These are phyloP conservation scores for Papilio protenor DNA, from an alignment of 2,888 invertebrate species.

Conservation along the genomic window DNA sequence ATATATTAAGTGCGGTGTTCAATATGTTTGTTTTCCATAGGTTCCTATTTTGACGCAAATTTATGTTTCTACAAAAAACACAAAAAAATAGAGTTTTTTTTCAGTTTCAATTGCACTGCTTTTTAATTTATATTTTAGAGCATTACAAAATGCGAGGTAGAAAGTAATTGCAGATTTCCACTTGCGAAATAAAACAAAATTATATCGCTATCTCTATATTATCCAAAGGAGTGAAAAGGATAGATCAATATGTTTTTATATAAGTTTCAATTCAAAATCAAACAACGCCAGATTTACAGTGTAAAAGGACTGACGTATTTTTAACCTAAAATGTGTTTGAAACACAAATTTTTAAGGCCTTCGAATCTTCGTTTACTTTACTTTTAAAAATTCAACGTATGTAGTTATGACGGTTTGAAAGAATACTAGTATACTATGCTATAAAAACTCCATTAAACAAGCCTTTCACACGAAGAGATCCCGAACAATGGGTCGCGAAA, in stretches of 20 bases:
- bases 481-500: constrained; percentile 24
- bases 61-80: too few species aligned
- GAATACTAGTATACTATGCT: constrained; percentile 9
- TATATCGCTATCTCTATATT: background rate
- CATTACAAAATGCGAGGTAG: too few species aligned
- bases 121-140: background rate
- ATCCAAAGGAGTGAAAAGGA: too few species aligned
- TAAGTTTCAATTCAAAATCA: too few species aligned
- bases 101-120: too few species aligned
- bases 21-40: background rate
- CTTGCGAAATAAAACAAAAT: background rate
- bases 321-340: too few species aligned
- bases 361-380: background rate
- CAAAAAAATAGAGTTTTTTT: too few species aligned
- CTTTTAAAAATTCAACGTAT: background rate
- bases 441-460: constrained; percentile 41
- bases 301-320: too few species aligned
- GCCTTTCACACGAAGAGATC: constrained; percentile 27
- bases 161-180: background rate
- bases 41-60: background rate
- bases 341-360: too few species aligned
- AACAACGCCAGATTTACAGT: too few species aligned
- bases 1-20: background rate
- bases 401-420: background rate
- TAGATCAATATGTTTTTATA: too few species aligned